Evolutionary conservation across 64 coral and sea anemone species (phyloP).

Genomic region (Montipora capricornis): DNA sequence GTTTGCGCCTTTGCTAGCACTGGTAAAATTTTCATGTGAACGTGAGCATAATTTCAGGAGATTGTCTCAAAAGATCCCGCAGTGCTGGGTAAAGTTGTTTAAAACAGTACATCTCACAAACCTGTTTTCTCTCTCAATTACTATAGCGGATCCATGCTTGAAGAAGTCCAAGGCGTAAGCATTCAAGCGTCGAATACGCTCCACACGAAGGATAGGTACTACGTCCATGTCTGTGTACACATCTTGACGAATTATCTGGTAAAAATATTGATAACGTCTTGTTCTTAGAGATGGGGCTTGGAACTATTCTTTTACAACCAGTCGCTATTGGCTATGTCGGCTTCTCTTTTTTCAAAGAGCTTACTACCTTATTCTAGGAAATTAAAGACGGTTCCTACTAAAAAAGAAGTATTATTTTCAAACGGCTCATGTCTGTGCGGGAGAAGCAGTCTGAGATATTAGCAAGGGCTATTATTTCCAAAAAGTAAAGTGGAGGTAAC

Average conservation of each 20-base stretch:
- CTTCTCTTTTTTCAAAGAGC: background rate
- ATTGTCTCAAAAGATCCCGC: too few species aligned
- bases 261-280: background rate
- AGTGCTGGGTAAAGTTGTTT: too few species aligned
- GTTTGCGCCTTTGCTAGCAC: too few species aligned
- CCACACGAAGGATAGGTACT: slow-evolving; percentile 48
- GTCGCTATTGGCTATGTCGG: too few species aligned
- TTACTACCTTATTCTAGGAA: background rate
- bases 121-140: slow-evolving; percentile 59
- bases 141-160: slow-evolving; percentile 51
- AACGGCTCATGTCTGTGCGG: too few species aligned
- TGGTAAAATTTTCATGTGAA: too few species aligned
- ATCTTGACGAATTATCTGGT: slow-evolving; percentile 65
- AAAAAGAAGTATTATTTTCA: too few species aligned
- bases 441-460: too few species aligned
- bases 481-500: too few species aligned
- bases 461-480: too few species aligned
- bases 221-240: slow-evolving; percentile 63
- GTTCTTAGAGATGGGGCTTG: background rate
- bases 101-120: background rate
- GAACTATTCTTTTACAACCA: background rate
- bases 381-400: too few species aligned
- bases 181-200: background rate
- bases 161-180: slow-evolving; percentile 79
- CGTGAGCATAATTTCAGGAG: too few species aligned